Evolutionary conservation across 2,797 vertebrate genomes (phyloP), one percentile per base, ranked within the genome.

Genomic region (Urophycis tenuis): DNA sequence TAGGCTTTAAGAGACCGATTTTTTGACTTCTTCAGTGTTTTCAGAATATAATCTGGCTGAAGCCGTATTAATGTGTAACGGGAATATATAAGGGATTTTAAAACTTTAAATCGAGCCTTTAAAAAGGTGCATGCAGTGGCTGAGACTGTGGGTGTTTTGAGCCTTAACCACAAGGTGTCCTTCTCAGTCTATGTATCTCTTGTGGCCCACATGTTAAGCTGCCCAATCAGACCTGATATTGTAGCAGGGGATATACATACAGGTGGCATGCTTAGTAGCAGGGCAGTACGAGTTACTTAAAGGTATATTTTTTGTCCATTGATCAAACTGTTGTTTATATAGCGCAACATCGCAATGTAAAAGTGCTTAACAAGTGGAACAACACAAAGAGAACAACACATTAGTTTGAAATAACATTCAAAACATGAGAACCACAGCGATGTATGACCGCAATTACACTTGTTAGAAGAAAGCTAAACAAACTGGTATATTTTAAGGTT

Each of bases 121-220:
- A 30, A 15, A 31, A 29, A 19, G 60, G n/a, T 33, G 22, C 14
- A 71, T 15, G 0, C 5, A 32, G 25, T 25, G 25, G 29, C 35
- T 73, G n/a, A 73, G n/a, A 36, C 30, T 75, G 69, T 72, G 39
- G 12, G 19, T 53, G 30, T 30, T 22, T 31, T 17, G 29, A 25
- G 3, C 77, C 11, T 74, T 74, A 35, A 77, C 92, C 93, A 92
- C 92, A 85, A 89, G 93, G 83, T 91, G 93, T 91, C 92, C 80
- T 81, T 86, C 64, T 86, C 74, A 67, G 76, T 83, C 89, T 88
- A 84, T 74, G 79, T 75, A 90, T 89, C 9, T 70, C 64, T 30
- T 12, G 1, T 67, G 7, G 60, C 67, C 19, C 53, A 25, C 45
- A 53, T 11, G 74, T 67, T 41, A 25, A 41, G 39, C 9, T 22